A percentile compares a stretch with the other conserved stretches of the same genome.
Evolutionary conservation across 64 coral and sea anemone genomes (phyloP).

Genomic region (Dendronephthya gigantea): DNA sequence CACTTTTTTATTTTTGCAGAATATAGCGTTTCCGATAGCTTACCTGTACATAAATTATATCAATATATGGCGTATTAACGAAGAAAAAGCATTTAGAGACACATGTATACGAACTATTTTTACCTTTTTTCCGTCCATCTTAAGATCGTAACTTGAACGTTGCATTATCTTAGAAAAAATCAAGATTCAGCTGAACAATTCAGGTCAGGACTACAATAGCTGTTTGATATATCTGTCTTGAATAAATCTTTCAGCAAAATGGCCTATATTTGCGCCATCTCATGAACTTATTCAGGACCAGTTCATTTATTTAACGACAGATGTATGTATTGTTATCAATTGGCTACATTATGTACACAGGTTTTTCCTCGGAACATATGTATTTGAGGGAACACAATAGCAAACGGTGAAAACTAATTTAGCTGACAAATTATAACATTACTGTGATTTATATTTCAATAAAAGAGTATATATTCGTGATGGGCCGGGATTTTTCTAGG

Average conservation of each 20-base stretch:
- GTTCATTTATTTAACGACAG: conserved; percentile 8
- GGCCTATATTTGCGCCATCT: background rate
- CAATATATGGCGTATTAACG: too few relatives aligned
- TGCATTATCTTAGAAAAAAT: too few relatives aligned
- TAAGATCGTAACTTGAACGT: too few relatives aligned
- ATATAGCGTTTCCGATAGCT: too few relatives aligned
- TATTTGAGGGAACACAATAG: background rate
- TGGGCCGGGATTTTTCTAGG: background rate
- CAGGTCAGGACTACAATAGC: background rate
- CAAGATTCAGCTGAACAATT: too few relatives aligned
- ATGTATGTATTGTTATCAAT: background rate
- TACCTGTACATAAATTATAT: too few relatives aligned
- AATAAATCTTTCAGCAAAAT: background rate
- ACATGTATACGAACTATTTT: too few relatives aligned
- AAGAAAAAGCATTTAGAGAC: too few relatives aligned
- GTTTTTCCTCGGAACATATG: background rate
- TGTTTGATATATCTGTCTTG: background rate
- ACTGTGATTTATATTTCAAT: background rate
- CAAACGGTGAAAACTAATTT: background rate
- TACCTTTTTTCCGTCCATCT: too few relatives aligned
- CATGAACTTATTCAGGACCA: background rate
- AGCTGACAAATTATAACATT: background rate
- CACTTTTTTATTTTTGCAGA: too few relatives aligned
- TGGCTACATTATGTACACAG: background rate
- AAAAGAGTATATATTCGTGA: background rate